Evolutionary conservation across 2,113 vertebrate species (phyloP).

Genomic region (Hipposideros armiger): DNA sequence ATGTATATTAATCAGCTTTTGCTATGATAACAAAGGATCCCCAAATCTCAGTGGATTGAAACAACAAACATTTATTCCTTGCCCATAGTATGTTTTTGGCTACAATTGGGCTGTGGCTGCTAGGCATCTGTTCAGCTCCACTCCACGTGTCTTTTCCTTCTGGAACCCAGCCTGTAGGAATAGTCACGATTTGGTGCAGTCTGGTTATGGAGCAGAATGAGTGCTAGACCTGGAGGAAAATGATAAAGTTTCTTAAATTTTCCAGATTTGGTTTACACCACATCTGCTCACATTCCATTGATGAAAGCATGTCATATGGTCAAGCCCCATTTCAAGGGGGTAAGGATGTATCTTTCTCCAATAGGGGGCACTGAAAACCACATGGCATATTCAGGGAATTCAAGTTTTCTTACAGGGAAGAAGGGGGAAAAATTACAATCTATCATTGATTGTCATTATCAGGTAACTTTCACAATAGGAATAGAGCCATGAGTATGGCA

Average conservation of each 20-base stretch:
- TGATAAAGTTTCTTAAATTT: neutral
- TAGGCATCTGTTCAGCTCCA: neutral
- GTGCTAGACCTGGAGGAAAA: neutral
- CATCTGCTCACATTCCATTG: neutral
- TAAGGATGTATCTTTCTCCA: neutral
- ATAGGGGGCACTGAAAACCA: neutral
- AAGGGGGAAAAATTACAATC: neutral
- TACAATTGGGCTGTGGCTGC: neutral
- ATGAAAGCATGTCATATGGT: neutral
- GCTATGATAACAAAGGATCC: neutral
- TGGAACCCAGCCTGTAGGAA: neutral
- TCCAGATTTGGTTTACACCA: neutral
- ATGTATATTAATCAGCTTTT: neutral
- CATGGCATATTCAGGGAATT: neutral
- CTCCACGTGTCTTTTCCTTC: neutral
- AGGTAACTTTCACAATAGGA: neutral
- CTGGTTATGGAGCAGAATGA: neutral
- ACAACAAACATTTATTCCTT: neutral
- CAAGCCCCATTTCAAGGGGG: neutral
- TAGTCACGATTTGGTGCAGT: neutral
- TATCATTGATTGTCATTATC: neutral
- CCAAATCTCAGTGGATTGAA: neutral
- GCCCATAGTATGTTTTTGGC: neutral
- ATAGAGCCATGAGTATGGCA: neutral
- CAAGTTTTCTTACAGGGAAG: neutral